These are phyloP conservation scores for Falco punctatus DNA, from an alignment of 2,113 vertebrate species.

Conservation along the genomic window DNA sequence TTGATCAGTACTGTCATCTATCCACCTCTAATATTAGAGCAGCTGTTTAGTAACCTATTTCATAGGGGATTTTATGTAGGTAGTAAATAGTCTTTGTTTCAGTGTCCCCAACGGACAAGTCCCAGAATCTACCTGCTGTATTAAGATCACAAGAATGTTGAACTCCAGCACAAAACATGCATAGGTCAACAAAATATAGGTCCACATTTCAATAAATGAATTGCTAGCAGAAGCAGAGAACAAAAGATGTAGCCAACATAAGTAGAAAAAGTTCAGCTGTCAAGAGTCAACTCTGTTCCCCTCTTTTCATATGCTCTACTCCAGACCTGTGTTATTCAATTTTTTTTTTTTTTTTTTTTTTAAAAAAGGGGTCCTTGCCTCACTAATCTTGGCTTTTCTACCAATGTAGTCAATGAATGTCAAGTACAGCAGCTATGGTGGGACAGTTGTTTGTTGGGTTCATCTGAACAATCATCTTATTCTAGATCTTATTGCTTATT, in stretches of 20 bases:
- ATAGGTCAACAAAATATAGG: neutral
- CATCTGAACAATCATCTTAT: conserved; percentile 17
- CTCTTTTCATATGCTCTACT: neutral
- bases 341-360: neutral
- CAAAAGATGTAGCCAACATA: neutral
- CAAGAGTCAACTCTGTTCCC: neutral
- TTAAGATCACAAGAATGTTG: neutral
- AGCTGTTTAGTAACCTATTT: neutral
- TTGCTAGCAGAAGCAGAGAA: neutral
- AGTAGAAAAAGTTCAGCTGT: neutral
- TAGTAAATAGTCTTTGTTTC: neutral
- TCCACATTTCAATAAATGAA: neutral
- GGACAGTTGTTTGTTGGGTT: neutral
- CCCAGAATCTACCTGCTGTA: neutral
- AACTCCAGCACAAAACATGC: neutral
- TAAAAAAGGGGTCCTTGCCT: neutral
- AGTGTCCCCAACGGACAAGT: neutral
- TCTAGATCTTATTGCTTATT: conserved; percentile 28
- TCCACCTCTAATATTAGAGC: neutral
- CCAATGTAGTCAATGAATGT: neutral
- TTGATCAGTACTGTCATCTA: neutral
- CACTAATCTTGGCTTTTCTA: neutral
- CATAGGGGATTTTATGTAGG: neutral
- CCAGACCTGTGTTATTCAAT: neutral
- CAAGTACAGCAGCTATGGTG: neutral